A percentile compares a stretch with the other conserved stretches of the same genome.
Evolutionary conservation across 2,888 invertebrate genomes (phyloP).

Genomic region (Hermodice carunculata): DNA sequence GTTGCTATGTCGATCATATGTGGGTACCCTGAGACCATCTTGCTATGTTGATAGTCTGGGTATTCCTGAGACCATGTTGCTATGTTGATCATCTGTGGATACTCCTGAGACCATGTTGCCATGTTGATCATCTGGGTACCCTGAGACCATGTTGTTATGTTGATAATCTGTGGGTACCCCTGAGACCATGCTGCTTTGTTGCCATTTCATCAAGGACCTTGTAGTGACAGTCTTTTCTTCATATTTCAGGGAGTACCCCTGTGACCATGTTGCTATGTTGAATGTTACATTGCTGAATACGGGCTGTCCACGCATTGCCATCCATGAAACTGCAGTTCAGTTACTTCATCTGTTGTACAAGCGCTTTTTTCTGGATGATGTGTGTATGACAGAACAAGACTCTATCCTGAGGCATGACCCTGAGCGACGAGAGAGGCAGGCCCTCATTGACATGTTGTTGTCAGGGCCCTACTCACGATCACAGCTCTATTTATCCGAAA

Average conservation of each 20-base stretch:
- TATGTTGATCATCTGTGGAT: too few relatives aligned
- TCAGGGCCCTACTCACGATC: conserved; percentile 85
- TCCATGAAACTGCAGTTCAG: conserved; percentile 95
- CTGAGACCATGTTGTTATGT: not conserved
- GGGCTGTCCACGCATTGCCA: conserved; percentile 90
- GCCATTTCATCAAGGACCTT: too few relatives aligned
- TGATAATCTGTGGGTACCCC: not conserved
- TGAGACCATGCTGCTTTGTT: too few relatives aligned
- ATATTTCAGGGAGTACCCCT: conserved; percentile 67
- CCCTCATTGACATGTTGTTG: conserved; percentile 74
- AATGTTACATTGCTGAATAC: conserved; percentile 97
- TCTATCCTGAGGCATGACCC: not conserved
- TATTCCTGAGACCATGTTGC: too few relatives aligned
- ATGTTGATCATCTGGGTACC: not conserved
- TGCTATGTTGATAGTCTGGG: too few relatives aligned
- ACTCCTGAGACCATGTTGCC: not conserved
- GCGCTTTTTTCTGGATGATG: conserved; percentile 85
- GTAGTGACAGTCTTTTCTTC: too few relatives aligned
- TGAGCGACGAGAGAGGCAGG: conserved; percentile 18
- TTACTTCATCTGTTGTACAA: conserved; percentile 91
- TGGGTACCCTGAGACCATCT: not conserved
- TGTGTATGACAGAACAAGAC: conserved; percentile 9
- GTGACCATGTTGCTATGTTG: conserved; percentile 95
- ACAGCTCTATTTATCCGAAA: conserved; percentile 74
- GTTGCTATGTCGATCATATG: too few relatives aligned